Evolutionary conservation across 2,797 vertebrate species (phyloP), one percentile per base, ranked within the genome.

Genomic region (Fistularia commersonii): DNA sequence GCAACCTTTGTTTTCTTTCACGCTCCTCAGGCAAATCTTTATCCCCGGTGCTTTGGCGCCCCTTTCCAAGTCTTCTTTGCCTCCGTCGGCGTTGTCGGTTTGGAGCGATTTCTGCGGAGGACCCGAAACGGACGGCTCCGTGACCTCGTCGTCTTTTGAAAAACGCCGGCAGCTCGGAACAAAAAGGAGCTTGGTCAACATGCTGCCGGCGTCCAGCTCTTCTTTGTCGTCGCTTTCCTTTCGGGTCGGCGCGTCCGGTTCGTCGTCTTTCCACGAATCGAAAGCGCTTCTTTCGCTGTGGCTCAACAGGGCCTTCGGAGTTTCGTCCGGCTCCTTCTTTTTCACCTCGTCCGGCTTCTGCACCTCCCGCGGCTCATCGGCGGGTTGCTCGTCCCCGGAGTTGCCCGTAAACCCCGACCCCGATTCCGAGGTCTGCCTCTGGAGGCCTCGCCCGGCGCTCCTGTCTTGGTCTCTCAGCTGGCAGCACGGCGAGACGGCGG

Each of bases 121-220:
- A 41, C 74, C 71, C 23, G 60, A 58, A 8, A 34, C 51, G 6
- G 43, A 44, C 35, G 62, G 41, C 2, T 88, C 89, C 39, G 46
- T 68, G 0, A 72, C 54, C 42, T 89, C 87, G 59, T 82, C 91
- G 39, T 93, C 91, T 54, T 88, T 93, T 45, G 90, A 70, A 0
- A 71, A 84, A 55, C 92, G 88, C 80, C 95, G 95, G 37, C 92
- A 94, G 76, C 90, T 92, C 5, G 96, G 94, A 31, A 99, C 93
- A 75, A 95, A 98, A 37, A 98, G 94, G 84, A 95, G 91, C 80
- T 95, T 94, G 32, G 92, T 95, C 45, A 88, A 76, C 74, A 90
- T 90, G 65, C 71, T 79, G 69, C 81, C 85, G 32, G 61, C 59
- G 66, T 85, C 83, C 23, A 89, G 68, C 32, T 88, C 88, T 14